Conservation (phyloP, 2,797 vertebrate species). For the Gastrophryne carolinensis region DNA sequence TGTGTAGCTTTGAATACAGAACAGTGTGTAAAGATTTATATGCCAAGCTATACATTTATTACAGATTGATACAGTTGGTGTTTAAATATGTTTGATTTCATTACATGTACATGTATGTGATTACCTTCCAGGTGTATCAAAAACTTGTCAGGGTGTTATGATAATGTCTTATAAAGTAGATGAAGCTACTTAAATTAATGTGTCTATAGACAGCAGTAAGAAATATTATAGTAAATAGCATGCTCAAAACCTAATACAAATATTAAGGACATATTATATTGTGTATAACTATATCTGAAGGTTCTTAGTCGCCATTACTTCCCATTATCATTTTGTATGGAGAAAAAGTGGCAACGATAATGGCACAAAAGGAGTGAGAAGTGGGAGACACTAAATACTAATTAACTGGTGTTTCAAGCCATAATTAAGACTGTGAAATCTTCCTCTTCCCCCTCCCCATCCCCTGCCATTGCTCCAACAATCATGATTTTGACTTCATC, state of each 20-base stretch:
- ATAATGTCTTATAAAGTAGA: neutral
- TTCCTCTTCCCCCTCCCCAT: slow-evolving; percentile 16
- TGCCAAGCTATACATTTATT: neutral
- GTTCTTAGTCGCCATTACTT: neutral
- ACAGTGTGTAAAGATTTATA: neutral
- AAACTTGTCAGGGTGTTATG: neutral
- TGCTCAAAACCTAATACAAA: too few relatives aligned
- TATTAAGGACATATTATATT: neutral
- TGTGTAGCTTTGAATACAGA: slow-evolving; percentile 18
- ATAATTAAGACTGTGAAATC: slow-evolving; percentile 34
- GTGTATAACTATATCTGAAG: slow-evolving; percentile 1
- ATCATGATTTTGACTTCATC: slow-evolving; percentile 28
- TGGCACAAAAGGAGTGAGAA: slow-evolving; percentile 8
- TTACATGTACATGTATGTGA: neutral
- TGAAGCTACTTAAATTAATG: too few relatives aligned
- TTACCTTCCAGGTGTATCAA: neutral
- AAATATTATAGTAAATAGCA: too few relatives aligned
- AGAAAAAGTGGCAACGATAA: neutral
- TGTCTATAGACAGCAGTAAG: too few relatives aligned
- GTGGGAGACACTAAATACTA: slow-evolving; percentile 37
- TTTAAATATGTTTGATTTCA: neutral
- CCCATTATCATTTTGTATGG: neutral
- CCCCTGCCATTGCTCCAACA: slow-evolving; percentile 10
- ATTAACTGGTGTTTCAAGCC: slow-evolving; percentile 35
- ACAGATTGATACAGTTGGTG: neutral